Conservation (phyloP, 2,888 invertebrate genomes). For the Argyresthia albistria region DNA sequence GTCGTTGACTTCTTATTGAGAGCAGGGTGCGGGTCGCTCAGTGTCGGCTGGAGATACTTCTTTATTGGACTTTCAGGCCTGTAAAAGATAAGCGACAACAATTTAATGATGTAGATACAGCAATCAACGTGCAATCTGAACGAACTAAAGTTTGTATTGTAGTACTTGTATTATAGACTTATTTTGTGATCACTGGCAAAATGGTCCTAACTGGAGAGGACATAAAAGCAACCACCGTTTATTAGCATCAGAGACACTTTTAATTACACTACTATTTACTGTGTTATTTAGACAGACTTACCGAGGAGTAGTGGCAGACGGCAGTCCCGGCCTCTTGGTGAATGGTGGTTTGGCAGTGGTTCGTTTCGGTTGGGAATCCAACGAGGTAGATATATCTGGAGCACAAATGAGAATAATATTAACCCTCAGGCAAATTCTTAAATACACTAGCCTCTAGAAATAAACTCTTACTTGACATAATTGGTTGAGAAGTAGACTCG, state of each 20-base stretch:
- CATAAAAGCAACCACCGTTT: too few relatives aligned
- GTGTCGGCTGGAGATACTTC: slow-evolving; percentile 85
- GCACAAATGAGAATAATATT: slow-evolving; percentile 7
- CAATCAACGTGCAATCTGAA: background rate
- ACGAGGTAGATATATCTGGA: slow-evolving; percentile 46
- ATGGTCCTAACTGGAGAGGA: too few relatives aligned
- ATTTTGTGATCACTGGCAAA: background rate
- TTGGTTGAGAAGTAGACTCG: slow-evolving; percentile 58
- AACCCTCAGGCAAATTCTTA: background rate
- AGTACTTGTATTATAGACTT: background rate
- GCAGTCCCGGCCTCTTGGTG: slow-evolving; percentile 50
- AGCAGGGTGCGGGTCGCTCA: slow-evolving; percentile 80
- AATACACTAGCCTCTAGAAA: background rate
- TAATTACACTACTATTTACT: too few relatives aligned
- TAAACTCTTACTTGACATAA: slow-evolving; percentile 49
- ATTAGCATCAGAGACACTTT: too few relatives aligned
- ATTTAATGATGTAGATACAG: background rate
- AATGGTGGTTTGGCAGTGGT: slow-evolving; percentile 52
- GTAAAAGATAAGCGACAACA: slow-evolving; percentile 30
- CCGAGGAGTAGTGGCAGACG: slow-evolving; percentile 53
- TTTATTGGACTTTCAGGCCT: slow-evolving; percentile 88
- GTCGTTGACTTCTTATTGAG: slow-evolving; percentile 73
- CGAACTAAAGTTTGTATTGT: background rate
- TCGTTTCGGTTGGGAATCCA: slow-evolving; percentile 52
- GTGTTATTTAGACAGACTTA: too few relatives aligned